Evolutionary conservation across 1,140 invertebrate species (phyloP).

Genomic region (Calliphora vicina): DNA sequence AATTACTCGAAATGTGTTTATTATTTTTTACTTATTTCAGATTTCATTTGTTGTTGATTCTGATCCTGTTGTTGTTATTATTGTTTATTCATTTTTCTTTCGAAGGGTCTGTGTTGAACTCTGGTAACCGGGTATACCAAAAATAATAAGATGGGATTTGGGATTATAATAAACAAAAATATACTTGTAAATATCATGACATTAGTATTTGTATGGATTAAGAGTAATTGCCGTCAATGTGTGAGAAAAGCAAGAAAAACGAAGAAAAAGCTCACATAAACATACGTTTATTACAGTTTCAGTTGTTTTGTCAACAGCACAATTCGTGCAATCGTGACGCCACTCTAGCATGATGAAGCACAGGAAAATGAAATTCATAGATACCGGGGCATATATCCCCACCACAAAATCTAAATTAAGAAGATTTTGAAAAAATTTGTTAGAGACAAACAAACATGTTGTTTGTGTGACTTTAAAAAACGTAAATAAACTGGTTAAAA

Average conservation of each 20-base stretch:
- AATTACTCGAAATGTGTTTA: conserved; percentile 33
- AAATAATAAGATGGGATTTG: neutral
- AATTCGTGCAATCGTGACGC: neutral
- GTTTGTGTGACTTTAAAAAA: conserved; percentile 8
- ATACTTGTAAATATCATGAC: neutral
- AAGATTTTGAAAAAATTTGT: conserved; percentile 13
- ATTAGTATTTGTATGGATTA: conserved; percentile 3
- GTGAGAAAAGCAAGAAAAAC: neutral
- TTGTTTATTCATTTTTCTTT: neutral
- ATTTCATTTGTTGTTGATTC: neutral
- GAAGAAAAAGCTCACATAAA: too few species aligned
- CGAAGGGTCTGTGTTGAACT: neutral
- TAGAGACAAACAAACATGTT: neutral
- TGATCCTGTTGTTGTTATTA: neutral
- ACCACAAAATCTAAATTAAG: conserved; percentile 25
- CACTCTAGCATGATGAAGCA: neutral
- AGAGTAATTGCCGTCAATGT: neutral
- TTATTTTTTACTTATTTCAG: conserved; percentile 26
- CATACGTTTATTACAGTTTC: neutral
- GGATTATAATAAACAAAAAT: neutral
- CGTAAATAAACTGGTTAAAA: conserved; percentile 28
- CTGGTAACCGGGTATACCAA: neutral
- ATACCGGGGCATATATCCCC: neutral
- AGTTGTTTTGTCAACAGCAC: neutral
- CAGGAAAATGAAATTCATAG: neutral